Evolutionary conservation across 2,888 invertebrate genomes (phyloP), one percentile per base, ranked within the genome.

Genomic region (Agonopterix alstromeriana): DNA sequence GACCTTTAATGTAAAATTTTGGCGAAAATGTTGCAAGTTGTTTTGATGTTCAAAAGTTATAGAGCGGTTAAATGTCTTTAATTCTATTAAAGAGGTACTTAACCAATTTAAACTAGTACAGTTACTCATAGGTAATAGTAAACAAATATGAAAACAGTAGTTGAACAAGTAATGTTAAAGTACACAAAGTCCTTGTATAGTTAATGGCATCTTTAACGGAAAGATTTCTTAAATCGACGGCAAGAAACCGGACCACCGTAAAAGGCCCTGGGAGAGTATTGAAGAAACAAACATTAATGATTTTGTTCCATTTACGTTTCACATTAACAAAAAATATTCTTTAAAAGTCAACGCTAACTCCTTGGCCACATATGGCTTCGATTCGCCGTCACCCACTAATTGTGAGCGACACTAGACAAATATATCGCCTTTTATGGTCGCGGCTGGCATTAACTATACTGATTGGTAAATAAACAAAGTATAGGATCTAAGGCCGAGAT

Each of bases 381-480:
- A 80, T 85, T 84, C 75, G 73, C 82, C 73, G 80, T 76, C 74
- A 69, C 71, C 68, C 76, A 77, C 85, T 85, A 85, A 85, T 86
- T 82, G 78, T 71, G 79, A 82, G 74, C 80, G 80, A 78, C 82
- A 79, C 78, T 79, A 80, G 78, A 81, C 82, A 86, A 86, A 87
- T 84, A 83, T 77, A 83, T 78, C 77, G 72, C 83, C 83, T 83
- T 87, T 84, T 87, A 86, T 83, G 81, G 85, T 68, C 69, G 69
- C 75, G 71, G 63, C 63, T 62, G 65, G 79, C 69, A 82, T 82
- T 77, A 83, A 77, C 69, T 68, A 71, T 68, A 77, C 77, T 82
- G 82, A 85, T 86, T 82, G 80, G 77, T 84, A 82, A 85, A 85
- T 83, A 85, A 86, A 86, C 80, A 81, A 73, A 67, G 71, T 74